Percentiles rank a stretch among this genome's conserved stretches.
Evolutionary conservation across 2,888 invertebrate genomes (phyloP).

Genomic region (Balanococcus diminutus): DNA sequence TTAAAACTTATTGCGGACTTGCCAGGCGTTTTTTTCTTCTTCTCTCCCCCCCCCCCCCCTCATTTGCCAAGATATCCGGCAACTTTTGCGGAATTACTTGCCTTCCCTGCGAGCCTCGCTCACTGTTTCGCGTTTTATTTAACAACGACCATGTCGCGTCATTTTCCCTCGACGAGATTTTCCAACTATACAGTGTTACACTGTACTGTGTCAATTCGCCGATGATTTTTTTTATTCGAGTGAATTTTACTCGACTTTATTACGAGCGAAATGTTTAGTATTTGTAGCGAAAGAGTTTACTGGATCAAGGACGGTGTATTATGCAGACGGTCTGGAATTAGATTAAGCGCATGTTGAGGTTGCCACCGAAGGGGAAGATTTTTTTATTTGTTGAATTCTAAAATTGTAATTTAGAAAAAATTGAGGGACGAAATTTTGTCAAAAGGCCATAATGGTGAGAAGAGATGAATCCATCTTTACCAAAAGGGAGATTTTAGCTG

Average conservation of each 20-base stretch:
- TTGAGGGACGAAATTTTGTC: too few species aligned
- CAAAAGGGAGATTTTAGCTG: too few species aligned
- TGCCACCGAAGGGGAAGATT: too few species aligned
- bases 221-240: neutral
- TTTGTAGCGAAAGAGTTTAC: neutral
- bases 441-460: too few species aligned
- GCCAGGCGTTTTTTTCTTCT: neutral
- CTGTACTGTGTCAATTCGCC: neutral
- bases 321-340: neutral
- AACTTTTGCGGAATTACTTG: neutral
- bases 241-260: neutral
- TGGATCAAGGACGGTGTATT: neutral
- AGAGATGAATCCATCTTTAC: too few species aligned
- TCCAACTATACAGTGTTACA: neutral
- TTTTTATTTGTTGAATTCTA: too few species aligned
- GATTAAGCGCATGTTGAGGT: too few species aligned
- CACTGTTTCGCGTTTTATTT: neutral
- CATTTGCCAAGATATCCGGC: neutral
- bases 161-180: neutral
- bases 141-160: neutral
- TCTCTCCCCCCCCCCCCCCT: neutral
- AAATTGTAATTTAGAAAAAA: too few species aligned
- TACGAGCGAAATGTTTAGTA: neutral
- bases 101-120: neutral
- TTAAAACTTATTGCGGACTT: conserved; percentile 36